Conservation (phyloP, 2,113 vertebrate species). For the Catagonus wagneri region DNA sequence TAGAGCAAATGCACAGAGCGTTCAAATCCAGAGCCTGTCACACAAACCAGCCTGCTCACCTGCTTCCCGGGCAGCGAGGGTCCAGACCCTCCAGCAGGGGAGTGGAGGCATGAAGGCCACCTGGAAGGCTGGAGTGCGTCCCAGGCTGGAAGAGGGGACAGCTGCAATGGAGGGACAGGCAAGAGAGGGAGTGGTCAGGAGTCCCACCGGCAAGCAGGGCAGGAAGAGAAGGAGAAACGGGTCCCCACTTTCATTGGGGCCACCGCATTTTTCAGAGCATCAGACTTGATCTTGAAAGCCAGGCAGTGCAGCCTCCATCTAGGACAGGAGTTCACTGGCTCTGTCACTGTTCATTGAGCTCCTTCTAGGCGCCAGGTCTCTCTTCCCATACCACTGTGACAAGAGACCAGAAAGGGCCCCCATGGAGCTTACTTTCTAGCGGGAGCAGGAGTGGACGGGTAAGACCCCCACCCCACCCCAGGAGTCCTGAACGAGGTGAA, state of each 20-base stretch:
- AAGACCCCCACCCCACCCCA: not conserved
- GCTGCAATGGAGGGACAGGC: accelerated
- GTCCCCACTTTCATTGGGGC: not conserved
- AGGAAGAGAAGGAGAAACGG: not conserved
- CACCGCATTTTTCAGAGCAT: not conserved
- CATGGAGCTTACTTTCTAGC: not conserved
- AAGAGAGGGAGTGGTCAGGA: accelerated
- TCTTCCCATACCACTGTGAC: not conserved
- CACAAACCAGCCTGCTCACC: not conserved
- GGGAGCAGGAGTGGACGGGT: not conserved
- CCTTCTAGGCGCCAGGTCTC: not conserved
- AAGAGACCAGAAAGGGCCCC: not conserved
- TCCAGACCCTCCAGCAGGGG: not conserved
- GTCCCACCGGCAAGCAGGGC: not conserved
- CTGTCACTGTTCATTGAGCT: not conserved
- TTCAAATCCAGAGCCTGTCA: not conserved
- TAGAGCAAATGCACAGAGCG: not conserved
- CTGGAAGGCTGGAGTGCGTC: not conserved
- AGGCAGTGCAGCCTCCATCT: not conserved
- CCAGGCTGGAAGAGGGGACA: not conserved
- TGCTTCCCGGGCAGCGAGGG: not conserved
- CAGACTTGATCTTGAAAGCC: not conserved
- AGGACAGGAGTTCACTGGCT: not conserved
- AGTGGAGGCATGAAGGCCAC: not conserved
- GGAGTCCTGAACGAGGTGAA: not conserved